Base-by-base conservation (phyloP, 1,140 invertebrate genomes). In the Chymomyza costata region DNA sequence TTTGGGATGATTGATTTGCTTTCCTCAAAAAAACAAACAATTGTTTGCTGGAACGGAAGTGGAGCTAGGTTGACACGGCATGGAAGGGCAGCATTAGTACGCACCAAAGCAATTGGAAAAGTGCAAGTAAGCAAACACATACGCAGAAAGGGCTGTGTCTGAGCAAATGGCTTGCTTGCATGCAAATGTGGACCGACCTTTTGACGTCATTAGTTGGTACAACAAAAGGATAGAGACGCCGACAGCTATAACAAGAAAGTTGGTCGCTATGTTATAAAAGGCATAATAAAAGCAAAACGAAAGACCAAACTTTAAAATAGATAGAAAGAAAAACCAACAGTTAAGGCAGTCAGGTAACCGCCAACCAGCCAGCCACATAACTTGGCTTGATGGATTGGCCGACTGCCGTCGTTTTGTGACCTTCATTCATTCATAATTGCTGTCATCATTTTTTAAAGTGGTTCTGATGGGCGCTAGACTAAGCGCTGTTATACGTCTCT, bases 361-460 rank as follows among this genome's bases (percentile, higher is more conserved):
- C 32, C 58, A 30, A 32, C 15, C 17, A 38, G 34, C 17, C n/a
- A 48, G 56, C 21, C 40, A 25, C 34, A 37, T 38, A 65, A 47
- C 56, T 62, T 48, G 55, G 78, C n/a, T n/a, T 76, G 71, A 76
- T 76, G 71, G 78, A 78, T 76, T 76, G 62, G 51, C 54, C 50
- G 66, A 40, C 71, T 47, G 61, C 59, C 66, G 61, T 66, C 71
- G 67, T 62, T 25, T 62, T 63, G 47, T 44, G 71, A 78, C 70
- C 70, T 78, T 80, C 62, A 52, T 58, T 78, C 66, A 71, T 78
- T 78, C 66, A 80, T 80, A 78, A 78, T 78, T 78, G 71, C 71
- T 71, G 71, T 78, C 71, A 78, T 76, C 62, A 78, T 76, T 76
- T 78, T 78, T 78, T 59, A 55, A 71, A 76, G 71, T 74, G 61